Base-by-base conservation (phyloP, 1,140 invertebrate genomes). In the Lucilia cuprina region DNA sequence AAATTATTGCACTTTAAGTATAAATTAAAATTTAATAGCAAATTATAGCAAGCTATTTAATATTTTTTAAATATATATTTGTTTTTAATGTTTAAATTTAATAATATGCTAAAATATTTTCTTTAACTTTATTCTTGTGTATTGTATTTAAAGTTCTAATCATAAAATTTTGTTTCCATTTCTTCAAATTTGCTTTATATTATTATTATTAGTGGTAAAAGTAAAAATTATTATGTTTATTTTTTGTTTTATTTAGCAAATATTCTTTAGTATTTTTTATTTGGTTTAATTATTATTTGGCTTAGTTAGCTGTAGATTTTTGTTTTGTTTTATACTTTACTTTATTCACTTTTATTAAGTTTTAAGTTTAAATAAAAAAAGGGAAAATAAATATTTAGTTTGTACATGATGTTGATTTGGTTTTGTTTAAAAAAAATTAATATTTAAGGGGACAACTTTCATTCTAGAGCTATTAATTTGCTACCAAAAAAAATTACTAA, bases 231-330 rank as follows among this genome's bases (percentile, higher is more conserved):
- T 84, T 83, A 85, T 70, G 60, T 25, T 78, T 60, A 30, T 30
- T 83, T 82, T 82, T 74, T 84, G 50, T 84, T 77, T 84, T 60
- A 60, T 60, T 60, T 60, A 12, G 13, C 17, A 17, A 60, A 30
- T 30, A 30, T 30, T 30, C 25, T 30, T 30, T 30, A 30, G 25
- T n/a, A n/a, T 30, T 30, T 30, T 30, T 2, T 14, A 60, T 60
- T 82, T 84, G 80, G 86, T 86, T 84, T 83, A 60, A 83, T 85
- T 70, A 86, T 88, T 55, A 88, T 89, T 89, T 89, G 88, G 88
- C 88, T 89, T 89, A 87, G 87, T 87, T 89, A 89, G 88, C 88
- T 89, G 88, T 89, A 89, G 88, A 83, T 70, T 74, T 80, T 19
- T 10, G 88, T 74, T 70, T 74, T 80, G 10, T 10, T 80, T 78